Evolutionary conservation across 2,797 vertebrate genomes (phyloP).

Genomic region (Vireo griseus): DNA sequence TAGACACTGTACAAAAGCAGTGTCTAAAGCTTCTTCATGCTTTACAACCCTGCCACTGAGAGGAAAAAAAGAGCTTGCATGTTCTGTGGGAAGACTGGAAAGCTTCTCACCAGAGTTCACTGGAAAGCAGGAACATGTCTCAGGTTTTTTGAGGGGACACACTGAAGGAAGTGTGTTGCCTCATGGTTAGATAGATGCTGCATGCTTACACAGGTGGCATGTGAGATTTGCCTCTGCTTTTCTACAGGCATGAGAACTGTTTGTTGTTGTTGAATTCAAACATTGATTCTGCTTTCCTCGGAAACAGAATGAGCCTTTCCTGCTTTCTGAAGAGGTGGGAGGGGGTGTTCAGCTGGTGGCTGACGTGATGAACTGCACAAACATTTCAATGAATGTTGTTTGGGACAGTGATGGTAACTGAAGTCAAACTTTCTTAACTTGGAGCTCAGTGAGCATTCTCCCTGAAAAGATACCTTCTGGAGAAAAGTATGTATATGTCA

Average conservation of each 20-base stretch:
- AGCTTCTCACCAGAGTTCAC: background rate
- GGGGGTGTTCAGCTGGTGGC: background rate
- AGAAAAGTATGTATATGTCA: rapidly evolving
- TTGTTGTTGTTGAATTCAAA: background rate
- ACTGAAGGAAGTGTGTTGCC: background rate
- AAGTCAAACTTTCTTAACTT: background rate
- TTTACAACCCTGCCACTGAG: background rate
- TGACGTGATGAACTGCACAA: background rate
- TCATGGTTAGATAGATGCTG: background rate
- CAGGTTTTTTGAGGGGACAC: background rate
- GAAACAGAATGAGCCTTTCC: background rate
- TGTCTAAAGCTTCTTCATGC: background rate
- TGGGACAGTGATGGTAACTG: background rate
- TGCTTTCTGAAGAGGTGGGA: background rate
- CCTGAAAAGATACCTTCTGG: background rate
- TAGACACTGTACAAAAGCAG: background rate
- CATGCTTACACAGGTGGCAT: background rate
- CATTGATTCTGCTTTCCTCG: background rate
- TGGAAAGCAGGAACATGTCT: background rate
- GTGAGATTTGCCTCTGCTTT: background rate
- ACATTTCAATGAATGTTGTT: background rate
- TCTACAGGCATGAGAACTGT: background rate
- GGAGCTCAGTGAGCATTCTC: background rate
- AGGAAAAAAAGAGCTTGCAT: background rate
- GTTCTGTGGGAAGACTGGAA: background rate